Evolutionary conservation across 1,140 invertebrate species (phyloP).

Genomic region (Drosophila micromelanica): DNA sequence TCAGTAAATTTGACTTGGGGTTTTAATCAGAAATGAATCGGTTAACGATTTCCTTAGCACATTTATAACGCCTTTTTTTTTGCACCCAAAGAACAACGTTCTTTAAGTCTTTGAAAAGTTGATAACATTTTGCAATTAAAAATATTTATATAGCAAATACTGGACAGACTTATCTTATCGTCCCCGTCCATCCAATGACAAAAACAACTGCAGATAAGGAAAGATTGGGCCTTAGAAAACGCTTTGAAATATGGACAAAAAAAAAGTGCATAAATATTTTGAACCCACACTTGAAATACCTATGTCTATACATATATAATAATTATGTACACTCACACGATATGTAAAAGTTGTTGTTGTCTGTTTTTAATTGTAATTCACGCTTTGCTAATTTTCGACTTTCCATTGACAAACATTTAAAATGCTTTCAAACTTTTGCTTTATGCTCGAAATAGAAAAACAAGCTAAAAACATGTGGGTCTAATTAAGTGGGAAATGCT

Average conservation of each 20-base stretch:
- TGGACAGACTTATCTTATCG: slow-evolving; percentile 40
- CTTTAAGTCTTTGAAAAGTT: slow-evolving; percentile 12
- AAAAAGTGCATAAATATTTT: not conserved
- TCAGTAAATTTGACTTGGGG: slow-evolving; percentile 13
- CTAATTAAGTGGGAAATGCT: not conserved
- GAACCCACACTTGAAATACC: not conserved
- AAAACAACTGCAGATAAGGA: slow-evolving; percentile 27
- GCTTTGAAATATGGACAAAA: not conserved
- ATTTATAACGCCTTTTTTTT: slow-evolving; percentile 10
- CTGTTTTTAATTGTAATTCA: slow-evolving; percentile 70
- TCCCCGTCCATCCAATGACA: slow-evolving; percentile 23
- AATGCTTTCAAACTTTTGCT: slow-evolving; percentile 62
- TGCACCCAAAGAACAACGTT: slow-evolving; percentile 13
- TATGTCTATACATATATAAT: slow-evolving; percentile 1
- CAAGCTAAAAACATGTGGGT: not conserved
- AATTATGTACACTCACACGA: slow-evolving; percentile 17
- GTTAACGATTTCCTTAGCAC: slow-evolving; percentile 12
- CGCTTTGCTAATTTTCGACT: slow-evolving; percentile 77
- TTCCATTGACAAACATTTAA: slow-evolving; percentile 79
- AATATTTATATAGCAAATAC: slow-evolving; percentile 28
- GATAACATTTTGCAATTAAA: slow-evolving; percentile 45
- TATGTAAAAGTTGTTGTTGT: slow-evolving; percentile 43
- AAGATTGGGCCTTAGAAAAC: not conserved
- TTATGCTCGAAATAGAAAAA: slow-evolving; percentile 1
- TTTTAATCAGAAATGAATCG: slow-evolving; percentile 12